Base-by-base conservation (phyloP, 1,140 invertebrate species). In the Tribolium madens region DNA sequence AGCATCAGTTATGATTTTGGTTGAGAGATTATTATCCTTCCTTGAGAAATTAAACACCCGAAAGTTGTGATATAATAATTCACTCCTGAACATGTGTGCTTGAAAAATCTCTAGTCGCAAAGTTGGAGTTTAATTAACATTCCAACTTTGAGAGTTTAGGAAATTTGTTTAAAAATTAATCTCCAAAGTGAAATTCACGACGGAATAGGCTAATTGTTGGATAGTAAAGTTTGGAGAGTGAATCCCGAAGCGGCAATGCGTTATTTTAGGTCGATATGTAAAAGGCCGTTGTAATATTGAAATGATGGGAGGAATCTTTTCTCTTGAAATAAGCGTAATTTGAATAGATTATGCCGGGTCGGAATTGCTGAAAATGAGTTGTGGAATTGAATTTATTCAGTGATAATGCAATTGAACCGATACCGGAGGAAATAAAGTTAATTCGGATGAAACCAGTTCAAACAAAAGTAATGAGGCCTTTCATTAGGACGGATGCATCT, bases 391-490 rank as follows among this genome's bases (percentile, higher is more conserved):
- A 42, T 42, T 42, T 42, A 42, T 9, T 9, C 36, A 2, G 48
- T 13, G 6, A 50, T 50, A 50, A 50, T 26, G 21, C 21, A 3
- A 26, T 5, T 5, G 21, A 26, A 5, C 36, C 36, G n/a, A 42
- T 42, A 42, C 36, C n/a, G 36, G n/a, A 4, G n/a, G 36, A 42
- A 42, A 33, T 64, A 64, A 64, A 64, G 57, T 64, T 33, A 64
- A 64, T 64, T 14, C 26, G 2, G 9, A 0, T n/a, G 57, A 57
- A 26, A 57, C 18, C 15, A n/a, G 57, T 42, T 33, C 57, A 64
- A 64, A 64, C 57, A 33, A 31, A 64, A 64, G 18, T 64, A 64
- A 64, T 14, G 57, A 64, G 57, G 57, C 21, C 26, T 64, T 64
- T 64, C 57, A 64, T 64, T 64, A 64, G 26, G 21, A 10, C 52